Evolutionary conservation across 2,888 invertebrate species (phyloP).

Genomic region (Tortricodes alternella): DNA sequence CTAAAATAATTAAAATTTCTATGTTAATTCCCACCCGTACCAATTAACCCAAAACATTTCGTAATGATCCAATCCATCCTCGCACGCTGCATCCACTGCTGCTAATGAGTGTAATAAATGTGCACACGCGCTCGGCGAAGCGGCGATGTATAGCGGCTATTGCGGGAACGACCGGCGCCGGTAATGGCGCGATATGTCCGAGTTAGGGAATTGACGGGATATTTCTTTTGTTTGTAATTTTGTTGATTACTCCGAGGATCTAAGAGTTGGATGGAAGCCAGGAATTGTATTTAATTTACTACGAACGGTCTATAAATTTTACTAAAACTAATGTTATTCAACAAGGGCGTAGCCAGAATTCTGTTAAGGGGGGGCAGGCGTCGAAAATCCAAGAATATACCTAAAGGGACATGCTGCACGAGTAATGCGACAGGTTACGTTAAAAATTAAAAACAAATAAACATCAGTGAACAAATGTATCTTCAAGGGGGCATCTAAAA

Average conservation of each 20-base stretch:
- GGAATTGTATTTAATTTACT: not conserved
- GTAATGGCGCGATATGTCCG: conserved; percentile 33
- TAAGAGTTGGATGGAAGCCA: conserved; percentile 15
- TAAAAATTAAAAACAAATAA: too few relatives aligned
- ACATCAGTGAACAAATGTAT: too few relatives aligned
- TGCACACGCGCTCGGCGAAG: conserved; percentile 44
- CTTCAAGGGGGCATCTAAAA: too few relatives aligned
- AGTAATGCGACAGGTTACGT: too few relatives aligned
- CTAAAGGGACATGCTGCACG: too few relatives aligned
- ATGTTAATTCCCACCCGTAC: not conserved
- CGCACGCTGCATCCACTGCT: conserved; percentile 48
- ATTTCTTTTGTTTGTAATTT: conserved; percentile 24
- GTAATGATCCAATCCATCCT: conserved; percentile 34
- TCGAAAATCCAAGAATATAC: too few relatives aligned
- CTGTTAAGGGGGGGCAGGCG: too few relatives aligned
- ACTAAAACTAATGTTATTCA: not conserved
- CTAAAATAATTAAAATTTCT: too few relatives aligned
- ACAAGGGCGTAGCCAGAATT: too few relatives aligned
- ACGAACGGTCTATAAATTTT: not conserved
- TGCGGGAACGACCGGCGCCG: conserved; percentile 28
- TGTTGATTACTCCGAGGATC: conserved; percentile 14
- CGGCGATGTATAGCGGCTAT: conserved; percentile 64
- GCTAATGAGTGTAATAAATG: conserved; percentile 63
- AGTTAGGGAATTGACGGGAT: conserved; percentile 24
- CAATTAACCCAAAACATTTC: not conserved